phyloP scores from a whole-genome alignment of 2,888 invertebrate genomes.

The Andrena camellia region DNA sequence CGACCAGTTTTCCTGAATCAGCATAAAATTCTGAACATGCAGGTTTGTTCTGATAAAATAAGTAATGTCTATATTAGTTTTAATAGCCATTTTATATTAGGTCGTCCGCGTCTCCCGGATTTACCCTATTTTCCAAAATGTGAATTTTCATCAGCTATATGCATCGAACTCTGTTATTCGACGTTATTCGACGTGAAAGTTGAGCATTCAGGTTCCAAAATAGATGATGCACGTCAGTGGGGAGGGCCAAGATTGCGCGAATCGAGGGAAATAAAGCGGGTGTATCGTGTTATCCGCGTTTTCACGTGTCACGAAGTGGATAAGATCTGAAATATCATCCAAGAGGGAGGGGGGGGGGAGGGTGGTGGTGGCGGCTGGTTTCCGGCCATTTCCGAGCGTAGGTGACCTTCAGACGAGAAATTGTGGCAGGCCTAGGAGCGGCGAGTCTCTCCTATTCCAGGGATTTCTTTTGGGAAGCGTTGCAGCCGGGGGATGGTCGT shows the following conservation, averaged over 20 bases:
- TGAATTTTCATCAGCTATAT: background rate
- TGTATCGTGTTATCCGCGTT: background rate
- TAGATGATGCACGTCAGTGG: too few species aligned
- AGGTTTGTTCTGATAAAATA: too few species aligned
- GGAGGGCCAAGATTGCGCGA: background rate
- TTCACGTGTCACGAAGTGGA: background rate
- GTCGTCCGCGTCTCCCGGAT: too few species aligned
- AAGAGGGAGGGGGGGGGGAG: too few species aligned
- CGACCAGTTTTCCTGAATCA: too few species aligned
- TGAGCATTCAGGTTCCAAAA: too few species aligned
- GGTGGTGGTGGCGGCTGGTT: background rate
- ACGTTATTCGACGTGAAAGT: background rate
- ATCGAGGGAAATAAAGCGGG: background rate
- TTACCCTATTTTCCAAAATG: background rate
- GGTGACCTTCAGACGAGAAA: conserved; percentile 51
- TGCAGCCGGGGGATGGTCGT: conserved; percentile 63
- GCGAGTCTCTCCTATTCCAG: conserved; percentile 23
- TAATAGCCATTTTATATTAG: too few species aligned
- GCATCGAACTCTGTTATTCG: background rate
- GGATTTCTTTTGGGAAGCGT: conserved; percentile 58
- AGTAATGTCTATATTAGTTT: too few species aligned
- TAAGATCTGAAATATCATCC: conserved; percentile 10
- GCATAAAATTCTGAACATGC: too few species aligned
- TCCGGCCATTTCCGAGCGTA: conserved; percentile 1
- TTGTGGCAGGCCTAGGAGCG: conserved; percentile 59